A percentile compares a stretch with the other conserved stretches of the same genome.
These are phyloP conservation scores for Chelonia mydas DNA, from an alignment of 2,797 vertebrate species.

Conservation along the genomic window DNA sequence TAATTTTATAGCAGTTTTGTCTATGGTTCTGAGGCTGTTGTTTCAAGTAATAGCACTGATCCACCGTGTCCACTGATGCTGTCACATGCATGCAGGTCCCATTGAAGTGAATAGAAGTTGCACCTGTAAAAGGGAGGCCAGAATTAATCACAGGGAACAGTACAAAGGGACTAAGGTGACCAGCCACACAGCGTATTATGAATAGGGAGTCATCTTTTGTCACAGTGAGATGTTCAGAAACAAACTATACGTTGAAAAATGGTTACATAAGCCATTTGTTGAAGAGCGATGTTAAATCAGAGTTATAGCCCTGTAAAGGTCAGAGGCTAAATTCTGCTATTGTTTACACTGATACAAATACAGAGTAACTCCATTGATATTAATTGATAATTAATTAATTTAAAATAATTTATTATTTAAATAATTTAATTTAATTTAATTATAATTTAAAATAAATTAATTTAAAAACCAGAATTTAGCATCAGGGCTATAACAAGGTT, in stretches of 20 bases:
- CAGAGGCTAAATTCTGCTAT: background rate
- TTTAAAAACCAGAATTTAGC: background rate
- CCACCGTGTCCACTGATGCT: background rate
- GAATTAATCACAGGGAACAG: background rate
- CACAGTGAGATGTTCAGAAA: background rate
- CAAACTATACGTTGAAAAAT: too few species aligned
- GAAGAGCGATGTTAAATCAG: background rate
- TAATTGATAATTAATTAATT: background rate
- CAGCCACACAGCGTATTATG: too few species aligned
- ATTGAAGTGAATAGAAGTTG: background rate
- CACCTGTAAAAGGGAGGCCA: background rate
- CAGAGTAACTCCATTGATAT: background rate
- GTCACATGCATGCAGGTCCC: rapidly evolving
- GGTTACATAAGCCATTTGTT: background rate
- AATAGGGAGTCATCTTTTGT: background rate
- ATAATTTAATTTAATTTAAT: too few species aligned
- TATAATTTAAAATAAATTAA: too few species aligned
- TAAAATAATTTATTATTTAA: too few species aligned
- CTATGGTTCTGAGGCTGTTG: background rate
- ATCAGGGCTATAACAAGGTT: background rate
- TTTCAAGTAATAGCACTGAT: background rate
- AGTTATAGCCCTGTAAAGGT: background rate
- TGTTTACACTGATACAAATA: background rate
- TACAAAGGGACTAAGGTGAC: background rate
- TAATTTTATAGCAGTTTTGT: background rate